These are phyloP conservation scores for Coregonus suidteri DNA, from an alignment of 2,797 vertebrate genomes.

Conservation along the genomic window DNA sequence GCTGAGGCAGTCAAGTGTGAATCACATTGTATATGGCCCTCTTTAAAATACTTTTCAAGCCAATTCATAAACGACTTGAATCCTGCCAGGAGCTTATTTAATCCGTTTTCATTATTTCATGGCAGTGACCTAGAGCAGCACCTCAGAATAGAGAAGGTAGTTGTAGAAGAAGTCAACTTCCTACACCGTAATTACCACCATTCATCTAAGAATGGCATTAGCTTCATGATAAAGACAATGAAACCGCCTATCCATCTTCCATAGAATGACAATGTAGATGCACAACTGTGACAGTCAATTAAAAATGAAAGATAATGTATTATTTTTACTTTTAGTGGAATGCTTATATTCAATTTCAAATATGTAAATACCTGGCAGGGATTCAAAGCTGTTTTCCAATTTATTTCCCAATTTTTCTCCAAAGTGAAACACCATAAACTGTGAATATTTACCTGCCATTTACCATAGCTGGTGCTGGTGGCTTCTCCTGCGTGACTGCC, in stretches of 20 bases:
- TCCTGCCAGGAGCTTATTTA: slow-evolving; percentile 21
- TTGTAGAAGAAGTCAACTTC: slow-evolving; percentile 70
- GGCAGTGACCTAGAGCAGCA: slow-evolving; percentile 53
- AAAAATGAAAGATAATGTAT: slow-evolving; percentile 80
- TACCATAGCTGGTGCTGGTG: slow-evolving; percentile 47
- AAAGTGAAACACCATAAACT: slow-evolving; percentile 66
- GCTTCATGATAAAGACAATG: slow-evolving; percentile 77
- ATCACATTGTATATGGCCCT: background rate
- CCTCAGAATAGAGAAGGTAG: slow-evolving; percentile 53
- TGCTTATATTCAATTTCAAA: slow-evolving; percentile 68
- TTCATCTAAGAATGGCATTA: slow-evolving; percentile 77
- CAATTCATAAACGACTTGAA: slow-evolving; percentile 4
- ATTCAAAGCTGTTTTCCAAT: slow-evolving; percentile 68
- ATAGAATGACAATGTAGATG: slow-evolving; percentile 71
- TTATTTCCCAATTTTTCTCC: slow-evolving; percentile 56
- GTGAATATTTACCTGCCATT: slow-evolving; percentile 75
- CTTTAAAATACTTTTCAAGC: background rate
- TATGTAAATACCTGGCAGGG: slow-evolving; percentile 72
- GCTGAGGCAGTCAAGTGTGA: background rate
- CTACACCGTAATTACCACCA: slow-evolving; percentile 70
- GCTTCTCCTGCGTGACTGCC: slow-evolving; percentile 62
- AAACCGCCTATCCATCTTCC: slow-evolving; percentile 72
- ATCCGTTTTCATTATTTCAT: slow-evolving; percentile 43
- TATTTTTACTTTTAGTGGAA: slow-evolving; percentile 64
- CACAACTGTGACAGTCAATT: slow-evolving; percentile 79